Percentiles rank a stretch among this genome's conserved stretches.
phyloP scores from a whole-genome alignment of 1,140 invertebrate genomes.

The Drosophila kanapiae region DNA sequence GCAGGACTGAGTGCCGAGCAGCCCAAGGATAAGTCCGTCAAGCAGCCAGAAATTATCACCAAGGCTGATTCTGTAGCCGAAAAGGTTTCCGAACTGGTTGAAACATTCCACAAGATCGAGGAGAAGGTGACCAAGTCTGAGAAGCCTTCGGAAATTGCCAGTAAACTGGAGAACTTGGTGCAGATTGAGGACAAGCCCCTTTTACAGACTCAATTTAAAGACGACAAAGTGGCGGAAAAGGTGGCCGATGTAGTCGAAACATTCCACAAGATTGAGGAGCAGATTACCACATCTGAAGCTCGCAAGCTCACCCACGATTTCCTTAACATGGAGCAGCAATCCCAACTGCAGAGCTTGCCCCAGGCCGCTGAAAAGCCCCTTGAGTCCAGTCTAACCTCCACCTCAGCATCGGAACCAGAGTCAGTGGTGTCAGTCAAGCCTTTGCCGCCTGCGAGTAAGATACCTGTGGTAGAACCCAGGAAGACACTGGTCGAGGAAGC shows the following conservation, averaged over 20 bases:
- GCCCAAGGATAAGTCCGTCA: conserved; percentile 19
- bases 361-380: conserved; percentile 31
- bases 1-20: conserved; percentile 49
- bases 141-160: conserved; percentile 42
- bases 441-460: conserved; percentile 61
- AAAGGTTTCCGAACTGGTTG: conserved; percentile 61
- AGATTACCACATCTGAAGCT: conserved; percentile 53
- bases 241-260: conserved; percentile 60
- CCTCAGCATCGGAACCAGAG: conserved; percentile 55
- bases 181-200: conserved; percentile 5
- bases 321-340: conserved; percentile 73
- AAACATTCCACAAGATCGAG: conserved; percentile 72
- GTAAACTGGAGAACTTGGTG: conserved; percentile 31
- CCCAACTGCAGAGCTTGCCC: conserved; percentile 55
- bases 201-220: conserved; percentile 5
- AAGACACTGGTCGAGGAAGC: conserved; percentile 48
- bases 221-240: conserved; percentile 63
- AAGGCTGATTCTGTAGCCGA: conserved; percentile 66
- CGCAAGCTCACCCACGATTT: conserved; percentile 75
- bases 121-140: conserved; percentile 59
- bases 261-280: conserved; percentile 69
- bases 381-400: conserved; percentile 58
- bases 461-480: conserved; percentile 56
- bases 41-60: conserved; percentile 46
- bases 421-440: conserved; percentile 57